Evolutionary conservation across 2,113 vertebrate genomes (phyloP).

Genomic region (Calidris pygmaea): DNA sequence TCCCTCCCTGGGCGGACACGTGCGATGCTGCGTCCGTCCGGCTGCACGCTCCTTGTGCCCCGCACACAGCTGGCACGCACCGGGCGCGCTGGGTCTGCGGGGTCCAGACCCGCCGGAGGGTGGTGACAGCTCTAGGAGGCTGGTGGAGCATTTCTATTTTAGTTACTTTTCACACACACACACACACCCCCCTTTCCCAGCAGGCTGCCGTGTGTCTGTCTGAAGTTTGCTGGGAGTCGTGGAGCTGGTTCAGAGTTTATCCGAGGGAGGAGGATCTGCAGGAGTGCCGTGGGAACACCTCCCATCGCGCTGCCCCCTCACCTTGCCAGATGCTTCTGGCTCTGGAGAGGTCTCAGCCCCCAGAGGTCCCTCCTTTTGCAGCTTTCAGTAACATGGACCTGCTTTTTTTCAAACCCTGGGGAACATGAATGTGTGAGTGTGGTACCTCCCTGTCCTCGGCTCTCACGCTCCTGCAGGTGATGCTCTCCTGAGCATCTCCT

Average conservation of each 20-base stretch:
- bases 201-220: not conserved
- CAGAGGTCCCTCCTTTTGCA: not conserved
- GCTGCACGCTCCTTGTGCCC: rapidly evolving
- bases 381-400: not conserved
- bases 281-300: rapidly evolving
- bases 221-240: not conserved
- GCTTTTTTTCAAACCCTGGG: not conserved
- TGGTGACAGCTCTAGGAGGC: not conserved
- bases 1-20: not conserved
- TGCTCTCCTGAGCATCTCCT: not conserved
- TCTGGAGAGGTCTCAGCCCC: not conserved
- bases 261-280: not conserved
- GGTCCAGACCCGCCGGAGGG: rapidly evolving
- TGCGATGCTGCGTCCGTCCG: not conserved
- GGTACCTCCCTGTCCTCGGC: not conserved
- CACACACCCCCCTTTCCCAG: not conserved
- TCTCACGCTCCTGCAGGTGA: not conserved
- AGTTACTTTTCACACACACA: not conserved
- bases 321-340: not conserved
- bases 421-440: not conserved
- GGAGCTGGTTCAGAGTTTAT: not conserved
- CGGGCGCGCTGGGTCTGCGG: rapidly evolving
- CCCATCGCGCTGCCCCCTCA: rapidly evolving
- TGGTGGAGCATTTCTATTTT: not conserved
- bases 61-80: not conserved